A percentile compares a stretch with the other conserved stretches of the same genome.
phyloP scores from a whole-genome alignment of 2,888 invertebrate species.

The Clitarchus hookeri region DNA sequence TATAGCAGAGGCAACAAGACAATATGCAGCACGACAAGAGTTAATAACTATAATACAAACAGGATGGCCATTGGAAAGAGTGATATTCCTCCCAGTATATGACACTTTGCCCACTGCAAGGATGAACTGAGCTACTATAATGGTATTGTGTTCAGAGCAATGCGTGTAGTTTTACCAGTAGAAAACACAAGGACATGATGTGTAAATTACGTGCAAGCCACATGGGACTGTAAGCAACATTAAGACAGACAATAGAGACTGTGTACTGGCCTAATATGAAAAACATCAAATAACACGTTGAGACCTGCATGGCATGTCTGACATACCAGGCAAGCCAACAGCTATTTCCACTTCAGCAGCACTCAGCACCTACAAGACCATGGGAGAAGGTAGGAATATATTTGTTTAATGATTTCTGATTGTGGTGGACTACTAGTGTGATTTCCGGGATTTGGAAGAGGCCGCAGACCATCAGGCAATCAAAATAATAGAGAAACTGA shows the following conservation, averaged over 20 bases:
- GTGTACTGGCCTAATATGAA: not conserved
- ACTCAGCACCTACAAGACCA: not conserved
- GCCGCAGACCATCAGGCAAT: too few species aligned
- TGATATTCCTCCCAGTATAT: not conserved
- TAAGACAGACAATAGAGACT: not conserved
- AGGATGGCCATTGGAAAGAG: not conserved
- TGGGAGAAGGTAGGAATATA: not conserved
- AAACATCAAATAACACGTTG: not conserved
- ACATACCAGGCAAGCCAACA: not conserved
- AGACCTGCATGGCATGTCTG: not conserved
- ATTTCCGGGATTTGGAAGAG: too few species aligned
- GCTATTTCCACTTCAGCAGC: not conserved
- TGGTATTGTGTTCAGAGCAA: not conserved
- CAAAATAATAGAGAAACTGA: too few species aligned
- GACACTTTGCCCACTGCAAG: not conserved
- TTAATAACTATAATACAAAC: not conserved
- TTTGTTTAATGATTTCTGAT: too few species aligned
- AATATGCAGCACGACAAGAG: not conserved
- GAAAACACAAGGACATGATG: not conserved
- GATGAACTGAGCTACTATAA: not conserved
- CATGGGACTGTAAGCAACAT: not conserved
- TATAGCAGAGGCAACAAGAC: not conserved
- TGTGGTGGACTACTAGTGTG: too few species aligned
- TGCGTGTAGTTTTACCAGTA: not conserved
- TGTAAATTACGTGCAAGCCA: not conserved